Evolutionary conservation across 92 coral and sea anemone species (phyloP).

Genomic region (Diadumene lineata): DNA sequence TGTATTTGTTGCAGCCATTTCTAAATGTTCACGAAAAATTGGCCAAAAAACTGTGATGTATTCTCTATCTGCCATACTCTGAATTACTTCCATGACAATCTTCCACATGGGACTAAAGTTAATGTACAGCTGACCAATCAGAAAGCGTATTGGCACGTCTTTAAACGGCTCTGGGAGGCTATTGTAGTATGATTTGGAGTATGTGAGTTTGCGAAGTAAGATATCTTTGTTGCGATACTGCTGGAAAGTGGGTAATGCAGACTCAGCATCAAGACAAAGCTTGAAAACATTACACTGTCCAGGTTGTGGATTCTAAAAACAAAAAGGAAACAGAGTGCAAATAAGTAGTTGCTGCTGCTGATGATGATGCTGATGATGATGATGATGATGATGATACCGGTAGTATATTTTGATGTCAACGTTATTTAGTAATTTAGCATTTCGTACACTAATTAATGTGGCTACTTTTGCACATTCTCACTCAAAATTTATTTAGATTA

Average conservation of each 20-base stretch:
- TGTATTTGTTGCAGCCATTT: conserved; percentile 56
- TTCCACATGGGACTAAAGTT: conserved; percentile 94
- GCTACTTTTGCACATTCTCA: no score
- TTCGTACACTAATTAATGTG: no score
- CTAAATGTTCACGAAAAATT: conserved; percentile 63
- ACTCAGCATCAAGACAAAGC: conserved; percentile 75
- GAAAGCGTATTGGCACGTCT: conserved; percentile 61
- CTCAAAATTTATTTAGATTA: no score
- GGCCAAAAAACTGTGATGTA: conserved; percentile 77
- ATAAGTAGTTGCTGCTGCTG: no score
- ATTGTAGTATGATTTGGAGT: conserved; percentile 44
- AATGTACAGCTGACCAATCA: conserved; percentile 74
- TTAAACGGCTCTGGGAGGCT: conserved; percentile 51
- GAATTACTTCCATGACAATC: conserved; percentile 70
- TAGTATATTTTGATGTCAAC: no score
- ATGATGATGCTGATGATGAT: no score
- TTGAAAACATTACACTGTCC: conserved; percentile 53
- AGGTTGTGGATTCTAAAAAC: conserved; percentile 26
- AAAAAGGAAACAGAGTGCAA: no score
- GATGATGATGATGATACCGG: no score
- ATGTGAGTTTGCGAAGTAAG: conserved; percentile 74
- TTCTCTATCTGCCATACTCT: conserved; percentile 58
- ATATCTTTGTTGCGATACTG: conserved; percentile 80
- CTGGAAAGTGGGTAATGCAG: conserved; percentile 66
- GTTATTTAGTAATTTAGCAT: no score